Evolutionary conservation across 2,888 invertebrate species (phyloP), one percentile per base, ranked within the genome.

Genomic region (Yponomeuta sedellus): DNA sequence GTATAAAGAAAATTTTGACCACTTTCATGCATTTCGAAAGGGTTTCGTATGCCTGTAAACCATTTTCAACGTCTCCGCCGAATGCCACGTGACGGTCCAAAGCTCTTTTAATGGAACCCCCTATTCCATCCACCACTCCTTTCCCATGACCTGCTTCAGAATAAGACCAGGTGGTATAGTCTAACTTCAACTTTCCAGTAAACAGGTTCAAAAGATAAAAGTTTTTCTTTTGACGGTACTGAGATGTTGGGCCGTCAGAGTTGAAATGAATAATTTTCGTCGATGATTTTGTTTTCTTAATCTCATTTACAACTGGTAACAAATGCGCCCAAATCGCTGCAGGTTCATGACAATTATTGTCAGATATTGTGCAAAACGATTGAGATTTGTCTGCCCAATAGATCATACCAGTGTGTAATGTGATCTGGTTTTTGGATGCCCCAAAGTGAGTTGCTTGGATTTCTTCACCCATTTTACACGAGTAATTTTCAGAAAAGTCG

Each of bases 191-290:
- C 19, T 66, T n/a, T 62, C 65, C 10, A 12, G 67, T 64, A 34
- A 68, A 69, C 10, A 66, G 16, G 61, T 61, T 65, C 20, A 68
- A 66, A 52, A 71, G 66, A 66, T 65, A 69, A 66, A 71, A 71
- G 66, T 66, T 69, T 12, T 69, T 68, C 66, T 71, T 70, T 61
- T 71, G 71, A 12, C 67, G 57, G 52, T 71, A 71, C n/a, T 71
- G 71, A 25, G 67, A 44, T 5, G 67, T 64, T 5, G 69, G 68
- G 0, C 69, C 69, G 64, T 71, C 70, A 1, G 69, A 68, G 66
- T 66, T 69, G 25, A 70, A 67, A 57, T 71, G 71, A 52, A 70
- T 66, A 28, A 63, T 44, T 67, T 65, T 61, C 20, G 63, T 65
- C 56, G 63, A 25, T 25, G 25, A 5, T 2, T 25, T 25, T 25